Percentiles rank a stretch among this genome's conserved stretches.
Evolutionary conservation across 53 echinoderm and acorn worm species (phyloP).

Genomic region (Echinarachnius parma): DNA sequence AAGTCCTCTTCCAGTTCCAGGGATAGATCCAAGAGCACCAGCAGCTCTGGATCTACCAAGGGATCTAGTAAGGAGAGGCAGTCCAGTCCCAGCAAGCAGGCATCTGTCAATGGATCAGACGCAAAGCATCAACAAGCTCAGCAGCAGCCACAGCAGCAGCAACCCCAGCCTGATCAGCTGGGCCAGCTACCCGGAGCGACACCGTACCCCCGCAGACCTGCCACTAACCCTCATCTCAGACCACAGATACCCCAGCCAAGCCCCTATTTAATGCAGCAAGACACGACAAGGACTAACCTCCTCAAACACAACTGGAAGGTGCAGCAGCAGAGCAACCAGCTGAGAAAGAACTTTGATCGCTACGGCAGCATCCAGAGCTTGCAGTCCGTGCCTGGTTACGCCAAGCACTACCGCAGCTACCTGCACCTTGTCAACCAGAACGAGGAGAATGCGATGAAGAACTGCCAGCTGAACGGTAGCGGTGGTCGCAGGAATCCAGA

Average conservation of each 20-base stretch:
- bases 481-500: conserved; percentile 45
- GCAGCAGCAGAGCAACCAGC: conserved; percentile 80
- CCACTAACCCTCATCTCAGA: conserved; percentile 91
- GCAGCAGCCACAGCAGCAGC: conserved; percentile 32
- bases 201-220: conserved; percentile 84
- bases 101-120: conserved; percentile 40
- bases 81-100: conserved; percentile 63
- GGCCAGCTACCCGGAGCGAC: conserved; percentile 60
- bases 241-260: conserved; percentile 72
- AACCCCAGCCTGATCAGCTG: conserved; percentile 41
- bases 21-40: conserved; percentile 92
- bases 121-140: conserved; percentile 44
- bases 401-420: conserved; percentile 97
- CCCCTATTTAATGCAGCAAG: conserved; percentile 81
- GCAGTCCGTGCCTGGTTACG: conserved; percentile 87
- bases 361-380: conserved; percentile 80
- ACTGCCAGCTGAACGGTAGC: not conserved
- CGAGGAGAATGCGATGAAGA: conserved; percentile 73
- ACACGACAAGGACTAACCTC: conserved; percentile 67
- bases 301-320: conserved; percentile 88
- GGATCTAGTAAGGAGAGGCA: conserved; percentile 61
- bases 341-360: conserved; percentile 74
- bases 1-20: conserved; percentile 89
- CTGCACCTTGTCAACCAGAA: conserved; percentile 92
- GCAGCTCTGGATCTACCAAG: conserved; percentile 83